Conservation (phyloP, 2,888 invertebrate genomes). For the Stenchaetothrips biformis region DNA sequence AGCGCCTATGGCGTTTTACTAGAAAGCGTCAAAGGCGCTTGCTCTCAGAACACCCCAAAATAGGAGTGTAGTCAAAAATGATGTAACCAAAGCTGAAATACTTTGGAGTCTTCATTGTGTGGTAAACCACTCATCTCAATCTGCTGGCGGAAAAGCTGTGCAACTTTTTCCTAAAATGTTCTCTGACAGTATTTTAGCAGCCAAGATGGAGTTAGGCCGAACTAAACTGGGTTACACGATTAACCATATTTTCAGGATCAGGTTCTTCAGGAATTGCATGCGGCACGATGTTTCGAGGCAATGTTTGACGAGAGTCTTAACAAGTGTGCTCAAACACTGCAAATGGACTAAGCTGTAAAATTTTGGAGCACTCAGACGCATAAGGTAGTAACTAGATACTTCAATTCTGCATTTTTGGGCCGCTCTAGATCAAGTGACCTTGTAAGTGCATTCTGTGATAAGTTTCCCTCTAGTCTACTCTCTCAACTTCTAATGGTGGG, state of each 20-base stretch:
- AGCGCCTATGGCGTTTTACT: too few species aligned
- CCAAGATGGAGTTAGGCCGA: conserved; percentile 29
- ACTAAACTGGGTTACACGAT: conserved; percentile 29
- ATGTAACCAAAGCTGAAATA: conserved; percentile 29
- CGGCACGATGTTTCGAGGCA: conserved; percentile 22
- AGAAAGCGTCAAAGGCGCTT: too few species aligned
- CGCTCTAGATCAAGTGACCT: neutral
- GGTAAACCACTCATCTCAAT: conserved; percentile 18
- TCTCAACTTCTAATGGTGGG: conserved; percentile 34
- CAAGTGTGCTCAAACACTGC: conserved; percentile 19
- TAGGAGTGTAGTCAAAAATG: neutral
- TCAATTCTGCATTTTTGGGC: neutral
- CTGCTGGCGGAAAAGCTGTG: conserved; percentile 27
- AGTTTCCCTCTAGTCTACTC: too few species aligned
- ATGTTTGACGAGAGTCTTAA: conserved; percentile 29
- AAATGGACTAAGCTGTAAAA: conserved; percentile 30
- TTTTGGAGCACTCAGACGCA: conserved; percentile 28
- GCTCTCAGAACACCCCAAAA: too few species aligned
- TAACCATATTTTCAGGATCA: conserved; percentile 28
- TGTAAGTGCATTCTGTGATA: neutral
- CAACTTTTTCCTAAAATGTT: conserved; percentile 30
- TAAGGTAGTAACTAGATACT: neutral
- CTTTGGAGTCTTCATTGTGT: conserved; percentile 28
- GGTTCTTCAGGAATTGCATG: neutral
- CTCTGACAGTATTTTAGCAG: conserved; percentile 26